These are phyloP conservation scores for Cyphomyrmex costatus DNA, from an alignment of 1,140 invertebrate genomes.

Conservation along the genomic window DNA sequence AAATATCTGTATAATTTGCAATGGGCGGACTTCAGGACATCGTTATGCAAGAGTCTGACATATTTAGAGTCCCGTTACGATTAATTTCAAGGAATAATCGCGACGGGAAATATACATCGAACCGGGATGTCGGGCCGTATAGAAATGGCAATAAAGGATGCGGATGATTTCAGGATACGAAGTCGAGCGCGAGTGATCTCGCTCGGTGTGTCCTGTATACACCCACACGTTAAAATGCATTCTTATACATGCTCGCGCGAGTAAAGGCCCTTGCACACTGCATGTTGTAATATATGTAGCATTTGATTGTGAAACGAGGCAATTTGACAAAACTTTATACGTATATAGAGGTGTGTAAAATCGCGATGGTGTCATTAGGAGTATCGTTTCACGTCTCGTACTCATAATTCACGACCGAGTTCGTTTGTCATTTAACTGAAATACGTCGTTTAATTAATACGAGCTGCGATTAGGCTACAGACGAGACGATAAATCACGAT, in stretches of 20 bases:
- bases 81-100: conserved; percentile 22
- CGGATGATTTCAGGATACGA: conserved; percentile 16
- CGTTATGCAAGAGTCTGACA: not conserved
- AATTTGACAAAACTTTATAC: not conserved
- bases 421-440: not conserved
- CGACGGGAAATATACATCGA: not conserved
- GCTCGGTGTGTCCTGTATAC: conserved; percentile 16
- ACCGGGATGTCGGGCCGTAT: not conserved
- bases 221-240: not conserved
- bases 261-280: conserved; percentile 20
- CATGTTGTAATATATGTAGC: not conserved
- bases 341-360: not conserved
- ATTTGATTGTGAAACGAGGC: not conserved
- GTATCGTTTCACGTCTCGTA: not conserved
- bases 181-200: conserved; percentile 22
- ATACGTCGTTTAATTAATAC: not conserved
- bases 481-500: not conserved
- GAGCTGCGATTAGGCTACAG: not conserved
- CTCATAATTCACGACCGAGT: not conserved
- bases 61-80: not conserved
- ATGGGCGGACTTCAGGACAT: no score
- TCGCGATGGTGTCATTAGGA: not conserved
- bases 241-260: not conserved
- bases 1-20: not conserved
- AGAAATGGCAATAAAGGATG: conserved; percentile 14